Conservation (phyloP, 2,797 vertebrate genomes). For the Dryobates pubescens region DNA sequence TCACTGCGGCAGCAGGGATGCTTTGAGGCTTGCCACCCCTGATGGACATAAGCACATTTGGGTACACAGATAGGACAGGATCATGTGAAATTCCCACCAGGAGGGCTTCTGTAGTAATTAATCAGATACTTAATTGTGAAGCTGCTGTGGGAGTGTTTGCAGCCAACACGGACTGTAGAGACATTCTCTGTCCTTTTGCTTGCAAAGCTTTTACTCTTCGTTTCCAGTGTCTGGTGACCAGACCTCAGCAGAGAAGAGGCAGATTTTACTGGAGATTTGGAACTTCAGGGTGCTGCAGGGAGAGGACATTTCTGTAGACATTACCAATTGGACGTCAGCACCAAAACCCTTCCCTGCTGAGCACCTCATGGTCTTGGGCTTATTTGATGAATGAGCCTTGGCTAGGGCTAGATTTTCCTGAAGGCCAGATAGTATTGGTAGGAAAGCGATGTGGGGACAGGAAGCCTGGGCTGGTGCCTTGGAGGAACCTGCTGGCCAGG, state of each 20-base stretch:
- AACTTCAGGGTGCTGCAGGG: background rate
- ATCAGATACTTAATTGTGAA: background rate
- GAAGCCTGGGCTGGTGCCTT: background rate
- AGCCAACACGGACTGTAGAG: background rate
- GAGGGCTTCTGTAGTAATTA: background rate
- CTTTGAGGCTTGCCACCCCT: background rate
- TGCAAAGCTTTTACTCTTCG: background rate
- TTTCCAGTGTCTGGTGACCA: background rate
- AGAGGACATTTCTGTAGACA: background rate
- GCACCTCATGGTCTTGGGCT: accelerated
- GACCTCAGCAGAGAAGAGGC: background rate
- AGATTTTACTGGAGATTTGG: background rate
- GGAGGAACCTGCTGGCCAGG: accelerated
- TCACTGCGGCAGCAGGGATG: background rate
- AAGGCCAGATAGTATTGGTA: too few species aligned
- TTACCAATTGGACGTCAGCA: background rate
- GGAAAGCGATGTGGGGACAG: background rate
- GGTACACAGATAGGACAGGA: background rate
- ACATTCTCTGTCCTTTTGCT: background rate
- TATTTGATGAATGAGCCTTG: background rate
- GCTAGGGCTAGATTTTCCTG: background rate
- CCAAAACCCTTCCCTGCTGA: background rate
- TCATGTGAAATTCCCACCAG: background rate
- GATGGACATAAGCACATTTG: background rate
- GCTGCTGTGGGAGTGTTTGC: accelerated